phyloP scores from a whole-genome alignment of 2,888 invertebrate species.

The Pocota personata region DNA sequence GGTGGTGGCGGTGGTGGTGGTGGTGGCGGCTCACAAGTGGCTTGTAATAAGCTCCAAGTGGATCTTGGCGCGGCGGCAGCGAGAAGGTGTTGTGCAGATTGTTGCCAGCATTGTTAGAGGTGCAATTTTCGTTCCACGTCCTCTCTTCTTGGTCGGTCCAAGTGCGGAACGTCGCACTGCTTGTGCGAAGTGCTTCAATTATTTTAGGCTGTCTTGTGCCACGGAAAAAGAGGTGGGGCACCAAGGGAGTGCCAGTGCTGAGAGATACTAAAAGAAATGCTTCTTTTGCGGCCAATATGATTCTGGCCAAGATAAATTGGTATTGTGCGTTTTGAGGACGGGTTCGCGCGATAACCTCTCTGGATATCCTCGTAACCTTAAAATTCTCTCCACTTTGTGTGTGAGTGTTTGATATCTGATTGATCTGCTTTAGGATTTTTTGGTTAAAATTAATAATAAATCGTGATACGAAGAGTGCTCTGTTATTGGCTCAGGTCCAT shows the following conservation, averaged over 20 bases:
- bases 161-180: conserved; percentile 68
- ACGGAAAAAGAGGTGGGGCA: conserved; percentile 57
- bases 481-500: conserved; percentile 3
- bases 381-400: conserved; percentile 27
- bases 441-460: conserved; percentile 71
- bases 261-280: conserved; percentile 61
- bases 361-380: conserved; percentile 68
- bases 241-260: conserved; percentile 68
- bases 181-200: conserved; percentile 73
- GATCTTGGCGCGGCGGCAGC: conserved; percentile 49
- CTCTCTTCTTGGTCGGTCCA: conserved; percentile 30
- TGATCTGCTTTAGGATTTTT: conserved; percentile 67
- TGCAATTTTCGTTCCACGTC: conserved; percentile 69
- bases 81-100: conserved; percentile 72
- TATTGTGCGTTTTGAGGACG: conserved; percentile 72
- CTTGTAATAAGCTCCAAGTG: conserved; percentile 72
- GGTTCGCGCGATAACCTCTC: conserved; percentile 71
- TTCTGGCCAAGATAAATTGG: conserved; percentile 70
- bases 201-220: conserved; percentile 70
- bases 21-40: conserved; percentile 63
- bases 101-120: conserved; percentile 71
- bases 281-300: conserved; percentile 71
- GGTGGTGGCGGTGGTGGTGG: conserved; percentile 6
- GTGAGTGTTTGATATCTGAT: conserved; percentile 63
- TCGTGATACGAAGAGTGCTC: conserved; percentile 58